Conservation (phyloP, 2,113 vertebrate species). For the Australoheros scitulus region DNA sequence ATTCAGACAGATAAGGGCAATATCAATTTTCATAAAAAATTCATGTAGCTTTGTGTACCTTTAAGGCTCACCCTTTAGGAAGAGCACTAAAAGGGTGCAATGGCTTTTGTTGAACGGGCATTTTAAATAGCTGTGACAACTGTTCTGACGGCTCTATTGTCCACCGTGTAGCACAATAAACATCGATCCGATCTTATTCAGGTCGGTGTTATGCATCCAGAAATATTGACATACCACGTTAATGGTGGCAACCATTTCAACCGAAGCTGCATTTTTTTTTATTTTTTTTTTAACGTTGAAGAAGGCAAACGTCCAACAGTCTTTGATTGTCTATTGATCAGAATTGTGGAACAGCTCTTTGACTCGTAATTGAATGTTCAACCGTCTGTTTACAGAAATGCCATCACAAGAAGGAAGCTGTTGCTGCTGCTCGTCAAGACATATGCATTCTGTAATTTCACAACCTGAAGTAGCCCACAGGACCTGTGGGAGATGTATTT, state of each 20-base stretch:
- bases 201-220: neutral
- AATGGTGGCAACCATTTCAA: neutral
- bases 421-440: slow-evolving; percentile 1
- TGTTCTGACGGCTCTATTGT: neutral
- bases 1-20: neutral
- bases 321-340: slow-evolving; percentile 43
- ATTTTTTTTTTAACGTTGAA: neutral
- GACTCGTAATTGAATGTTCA: slow-evolving; percentile 31
- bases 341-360: slow-evolving; percentile 26
- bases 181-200: slow-evolving; percentile 8
- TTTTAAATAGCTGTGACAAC: neutral
- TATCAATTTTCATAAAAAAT: neutral
- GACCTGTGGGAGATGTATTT: slow-evolving; percentile 22
- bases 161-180: neutral
- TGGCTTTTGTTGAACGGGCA: neutral
- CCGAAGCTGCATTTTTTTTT: neutral
- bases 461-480: slow-evolving; percentile 18
- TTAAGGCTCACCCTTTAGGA: neutral
- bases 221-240: slow-evolving; percentile 17
- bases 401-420: neutral
- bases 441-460: slow-evolving; percentile 23
- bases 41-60: neutral
- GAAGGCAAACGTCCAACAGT: slow-evolving; percentile 14
- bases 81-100: neutral
- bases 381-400: slow-evolving; percentile 49